Percentiles rank a stretch among this genome's conserved stretches.
These are phyloP conservation scores for Mus caroli DNA, from an alignment of 2,797 vertebrate genomes.

Conservation along the genomic window DNA sequence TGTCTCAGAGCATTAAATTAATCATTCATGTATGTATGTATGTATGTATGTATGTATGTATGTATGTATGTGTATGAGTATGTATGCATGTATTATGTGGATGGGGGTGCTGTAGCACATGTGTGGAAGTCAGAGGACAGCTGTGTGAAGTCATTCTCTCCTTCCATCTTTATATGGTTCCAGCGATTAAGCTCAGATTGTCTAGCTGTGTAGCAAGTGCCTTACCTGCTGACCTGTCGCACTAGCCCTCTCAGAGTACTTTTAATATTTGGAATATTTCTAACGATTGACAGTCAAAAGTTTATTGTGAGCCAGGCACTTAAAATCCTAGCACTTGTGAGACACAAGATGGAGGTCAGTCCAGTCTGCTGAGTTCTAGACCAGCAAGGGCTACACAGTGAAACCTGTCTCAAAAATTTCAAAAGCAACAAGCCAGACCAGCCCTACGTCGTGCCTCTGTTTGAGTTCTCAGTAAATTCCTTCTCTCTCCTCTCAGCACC, in stretches of 20 bases:
- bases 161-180: background rate
- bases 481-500: constrained; percentile 86
- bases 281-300: constrained; percentile 13
- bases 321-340: background rate
- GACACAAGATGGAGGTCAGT: background rate
- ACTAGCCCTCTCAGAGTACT: background rate
- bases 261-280: constrained; percentile 1
- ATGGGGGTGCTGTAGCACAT: background rate
- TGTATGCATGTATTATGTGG: background rate
- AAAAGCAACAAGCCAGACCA: background rate
- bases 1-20: constrained; percentile 13
- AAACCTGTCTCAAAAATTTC: background rate
- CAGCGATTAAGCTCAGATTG: background rate
- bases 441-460: background rate
- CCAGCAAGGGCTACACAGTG: background rate
- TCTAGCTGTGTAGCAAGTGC: background rate
- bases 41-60: too few relatives aligned
- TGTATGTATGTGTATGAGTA: background rate
- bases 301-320: background rate
- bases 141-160: background rate
- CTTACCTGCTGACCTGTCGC: background rate
- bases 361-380: background rate
- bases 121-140: background rate
- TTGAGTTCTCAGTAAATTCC: constrained; percentile 24
- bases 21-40: background rate